Conservation (phyloP, 2,888 invertebrate genomes). For the Zygaena filipendulae region DNA sequence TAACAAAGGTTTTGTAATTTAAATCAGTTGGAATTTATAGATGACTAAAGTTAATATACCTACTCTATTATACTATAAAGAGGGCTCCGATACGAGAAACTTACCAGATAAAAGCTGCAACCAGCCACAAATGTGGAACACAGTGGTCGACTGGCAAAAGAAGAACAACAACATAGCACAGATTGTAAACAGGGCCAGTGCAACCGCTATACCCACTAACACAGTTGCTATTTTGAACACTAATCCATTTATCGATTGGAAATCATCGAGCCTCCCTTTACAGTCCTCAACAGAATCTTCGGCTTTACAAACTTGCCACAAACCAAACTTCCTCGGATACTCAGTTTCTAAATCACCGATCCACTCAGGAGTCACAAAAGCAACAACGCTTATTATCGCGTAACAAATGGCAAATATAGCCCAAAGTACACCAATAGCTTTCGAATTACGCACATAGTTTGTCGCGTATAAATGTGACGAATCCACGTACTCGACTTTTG, state of each 20-base stretch:
- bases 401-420: slow-evolving; percentile 97
- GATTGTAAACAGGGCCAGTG: slow-evolving; percentile 87
- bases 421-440: slow-evolving; percentile 97
- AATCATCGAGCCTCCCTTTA: slow-evolving; percentile 84
- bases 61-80: no score
- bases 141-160: slow-evolving; percentile 91
- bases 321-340: slow-evolving; percentile 90
- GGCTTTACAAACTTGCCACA: slow-evolving; percentile 89
- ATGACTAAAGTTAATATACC: no score
- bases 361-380: slow-evolving; percentile 96
- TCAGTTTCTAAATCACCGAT: slow-evolving; percentile 86
- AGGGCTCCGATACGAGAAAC: no score
- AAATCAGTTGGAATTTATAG: no score
- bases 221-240: slow-evolving; percentile 91
- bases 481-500: slow-evolving; percentile 93
- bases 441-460: slow-evolving; percentile 90
- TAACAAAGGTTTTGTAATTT: no score
- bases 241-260: slow-evolving; percentile 82
- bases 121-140: slow-evolving; percentile 95
- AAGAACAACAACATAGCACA: slow-evolving; percentile 92
- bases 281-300: slow-evolving; percentile 86
- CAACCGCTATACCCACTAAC: slow-evolving; percentile 87
- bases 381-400: slow-evolving; percentile 93
- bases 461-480: slow-evolving; percentile 91
- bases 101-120: slow-evolving; percentile 95